Conservation (phyloP, 2,113 vertebrate species). For the Clarias batrachus region DNA sequence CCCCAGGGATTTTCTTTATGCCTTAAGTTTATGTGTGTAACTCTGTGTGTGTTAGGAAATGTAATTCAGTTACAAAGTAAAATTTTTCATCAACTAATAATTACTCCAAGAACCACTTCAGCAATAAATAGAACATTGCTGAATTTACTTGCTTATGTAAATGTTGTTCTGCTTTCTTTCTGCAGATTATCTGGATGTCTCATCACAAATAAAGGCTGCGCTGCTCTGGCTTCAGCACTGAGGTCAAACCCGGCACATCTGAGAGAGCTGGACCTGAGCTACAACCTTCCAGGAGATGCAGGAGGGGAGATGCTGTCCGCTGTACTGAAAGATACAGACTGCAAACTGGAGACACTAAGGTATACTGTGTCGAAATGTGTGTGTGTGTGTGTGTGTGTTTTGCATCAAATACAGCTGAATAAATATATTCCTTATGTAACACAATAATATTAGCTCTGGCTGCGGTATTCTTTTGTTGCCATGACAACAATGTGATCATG, state of each 20-base stretch:
- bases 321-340: neutral
- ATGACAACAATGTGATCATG: neutral
- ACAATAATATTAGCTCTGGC: neutral
- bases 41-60: neutral
- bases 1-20: neutral
- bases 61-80: too few species aligned
- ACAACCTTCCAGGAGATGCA: conserved; percentile 8
- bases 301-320: neutral
- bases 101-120: neutral
- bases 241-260: neutral
- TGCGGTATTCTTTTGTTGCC: neutral
- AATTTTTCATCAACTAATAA: neutral
- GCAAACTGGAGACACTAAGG: conserved; percentile 20
- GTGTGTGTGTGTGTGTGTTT: neutral
- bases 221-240: conserved; percentile 16
- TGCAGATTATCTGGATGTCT: conserved; percentile 26
- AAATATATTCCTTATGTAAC: neutral
- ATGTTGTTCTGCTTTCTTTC: neutral
- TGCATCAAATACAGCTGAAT: neutral
- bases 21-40: too few species aligned
- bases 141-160: neutral
- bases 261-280: conserved; percentile 22
- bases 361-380: neutral
- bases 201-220: conserved; percentile 8
- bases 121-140: neutral